Percentiles rank a stretch among this genome's conserved stretches.
Conservation (phyloP, 2,113 vertebrate species). For the Mirounga angustirostris region DNA sequence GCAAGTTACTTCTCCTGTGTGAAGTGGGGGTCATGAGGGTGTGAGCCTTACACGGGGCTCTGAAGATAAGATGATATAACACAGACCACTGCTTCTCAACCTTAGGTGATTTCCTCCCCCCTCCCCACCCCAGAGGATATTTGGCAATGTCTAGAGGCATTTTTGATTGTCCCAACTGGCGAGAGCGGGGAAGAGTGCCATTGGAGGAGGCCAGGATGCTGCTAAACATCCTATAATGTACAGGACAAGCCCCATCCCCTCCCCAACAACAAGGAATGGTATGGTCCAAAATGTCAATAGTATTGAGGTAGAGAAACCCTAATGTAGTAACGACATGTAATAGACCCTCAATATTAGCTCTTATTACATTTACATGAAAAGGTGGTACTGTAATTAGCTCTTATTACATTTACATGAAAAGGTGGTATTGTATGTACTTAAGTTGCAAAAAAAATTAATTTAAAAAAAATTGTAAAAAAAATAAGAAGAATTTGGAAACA, state of each 20-base stretch:
- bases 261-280: neutral
- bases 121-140: neutral
- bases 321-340: neutral
- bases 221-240: neutral
- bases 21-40: neutral
- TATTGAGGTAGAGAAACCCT: neutral
- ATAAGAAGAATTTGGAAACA: slow-evolving; percentile 10
- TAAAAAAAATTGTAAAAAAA: slow-evolving; percentile 26
- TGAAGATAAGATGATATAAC: neutral
- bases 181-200: rapidly evolving
- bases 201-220: neutral
- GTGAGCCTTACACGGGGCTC: neutral
- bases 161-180: neutral
- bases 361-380: neutral
- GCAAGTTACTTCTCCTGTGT: neutral
- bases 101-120: neutral
- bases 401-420: neutral
- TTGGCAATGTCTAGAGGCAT: no score
- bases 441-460: neutral
- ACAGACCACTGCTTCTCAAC: neutral
- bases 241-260: neutral
- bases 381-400: neutral
- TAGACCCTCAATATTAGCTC: neutral
- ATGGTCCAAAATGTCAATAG: neutral
- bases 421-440: neutral